Evolutionary conservation across 2,113 vertebrate species (phyloP).

Genomic region (Microcebus tavaratra): DNA sequence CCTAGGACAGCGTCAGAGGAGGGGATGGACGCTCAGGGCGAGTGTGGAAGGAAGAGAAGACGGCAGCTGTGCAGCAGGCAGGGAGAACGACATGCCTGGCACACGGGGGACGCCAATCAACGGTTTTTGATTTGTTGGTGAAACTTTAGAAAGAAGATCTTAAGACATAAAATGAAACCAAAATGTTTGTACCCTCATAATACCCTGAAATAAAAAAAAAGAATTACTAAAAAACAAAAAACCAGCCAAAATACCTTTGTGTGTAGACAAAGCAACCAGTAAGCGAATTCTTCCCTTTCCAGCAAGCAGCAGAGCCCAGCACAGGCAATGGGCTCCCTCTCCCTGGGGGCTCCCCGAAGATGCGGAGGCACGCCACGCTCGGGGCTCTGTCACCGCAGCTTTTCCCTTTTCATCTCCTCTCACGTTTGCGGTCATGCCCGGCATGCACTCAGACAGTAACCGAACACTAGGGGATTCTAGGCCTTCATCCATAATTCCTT

Average conservation of each 20-base stretch:
- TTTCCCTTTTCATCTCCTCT: not conserved
- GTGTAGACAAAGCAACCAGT: not conserved
- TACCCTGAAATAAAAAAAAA: too few species aligned
- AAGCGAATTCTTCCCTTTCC: not conserved
- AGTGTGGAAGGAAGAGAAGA: not conserved
- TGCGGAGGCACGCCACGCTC: accelerated
- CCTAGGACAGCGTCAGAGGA: not conserved
- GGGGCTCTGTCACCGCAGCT: accelerated
- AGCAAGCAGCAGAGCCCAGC: not conserved
- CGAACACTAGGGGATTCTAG: not conserved
- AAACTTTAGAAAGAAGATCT: not conserved
- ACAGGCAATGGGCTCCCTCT: not conserved
- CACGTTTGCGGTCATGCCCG: not conserved
- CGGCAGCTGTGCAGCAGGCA: accelerated
- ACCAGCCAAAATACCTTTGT: not conserved
- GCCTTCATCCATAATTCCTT: not conserved
- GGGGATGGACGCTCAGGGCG: not conserved
- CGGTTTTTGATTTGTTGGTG: not conserved
- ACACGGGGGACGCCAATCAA: not conserved
- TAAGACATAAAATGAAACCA: too few species aligned
- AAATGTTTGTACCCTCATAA: too few species aligned
- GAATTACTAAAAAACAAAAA: not conserved
- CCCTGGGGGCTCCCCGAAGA: not conserved
- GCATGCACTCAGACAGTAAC: not conserved
- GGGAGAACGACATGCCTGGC: not conserved